Percentiles rank a stretch among this genome's conserved stretches.
phyloP scores from a whole-genome alignment of 2,797 vertebrate species.

The Hyperoplus lanceolatus region DNA sequence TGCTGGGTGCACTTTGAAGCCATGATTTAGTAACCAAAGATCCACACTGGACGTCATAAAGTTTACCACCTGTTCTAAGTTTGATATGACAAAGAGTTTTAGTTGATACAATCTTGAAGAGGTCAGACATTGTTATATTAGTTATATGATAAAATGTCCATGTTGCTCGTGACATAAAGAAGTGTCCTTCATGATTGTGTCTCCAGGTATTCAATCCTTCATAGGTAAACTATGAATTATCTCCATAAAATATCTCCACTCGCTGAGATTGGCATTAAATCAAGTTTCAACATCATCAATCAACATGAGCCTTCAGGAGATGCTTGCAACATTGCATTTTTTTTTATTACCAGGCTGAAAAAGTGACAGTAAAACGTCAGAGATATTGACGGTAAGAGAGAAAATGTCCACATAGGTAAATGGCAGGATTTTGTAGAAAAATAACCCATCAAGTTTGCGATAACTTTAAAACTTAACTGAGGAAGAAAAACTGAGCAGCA shows the following conservation, averaged over 20 bases:
- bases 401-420: neutral
- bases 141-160: neutral
- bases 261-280: neutral
- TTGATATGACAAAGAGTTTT: neutral
- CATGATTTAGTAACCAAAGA: conserved; percentile 2
- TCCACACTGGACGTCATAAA: neutral
- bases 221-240: neutral
- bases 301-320: neutral
- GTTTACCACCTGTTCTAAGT: neutral
- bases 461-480: conserved; percentile 9
- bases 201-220: too few species aligned
- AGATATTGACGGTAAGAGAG: neutral
- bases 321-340: neutral
- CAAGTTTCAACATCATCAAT: neutral
- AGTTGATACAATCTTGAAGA: neutral
- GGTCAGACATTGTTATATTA: neutral
- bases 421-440: neutral
- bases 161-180: neutral
- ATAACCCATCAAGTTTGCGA: neutral
- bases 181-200: neutral
- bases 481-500: conserved; percentile 8
- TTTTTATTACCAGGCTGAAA: neutral
- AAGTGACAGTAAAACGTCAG: neutral
- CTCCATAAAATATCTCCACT: neutral
- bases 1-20: neutral